Base-by-base conservation (phyloP, 2,113 vertebrate species). In the Centrocercus urophasianus region DNA sequence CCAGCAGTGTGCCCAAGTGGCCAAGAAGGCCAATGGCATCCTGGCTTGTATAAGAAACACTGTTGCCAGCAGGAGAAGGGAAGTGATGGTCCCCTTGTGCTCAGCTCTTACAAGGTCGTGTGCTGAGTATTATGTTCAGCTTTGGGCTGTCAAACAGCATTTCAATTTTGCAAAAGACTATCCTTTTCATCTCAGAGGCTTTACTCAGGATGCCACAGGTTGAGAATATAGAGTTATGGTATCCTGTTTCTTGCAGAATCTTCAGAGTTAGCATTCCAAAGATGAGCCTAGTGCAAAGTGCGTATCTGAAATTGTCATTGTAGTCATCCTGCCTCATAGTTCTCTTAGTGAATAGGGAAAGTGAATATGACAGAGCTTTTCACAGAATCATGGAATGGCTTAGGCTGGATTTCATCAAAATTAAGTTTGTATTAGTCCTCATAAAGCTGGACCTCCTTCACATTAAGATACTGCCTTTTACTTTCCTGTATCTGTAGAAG, bases 201-300 rank as follows among this genome's bases (percentile, higher is more conserved):
- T 82, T 54, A 12, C 38, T 52, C 24, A 8, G 22, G 69, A n/a
- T 28, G 30, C 38, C 24, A 32, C 22, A 59, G 42, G 7, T 34
- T 47, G 19, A 66, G 25, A 34, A 42, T 30, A 25, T 21, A 50
- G 20, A 2, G 48, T 32, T 1, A 0, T 14, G 8, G 6, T 16
- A 6, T 45, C 36, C 47, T 32, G 48, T n/a, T 42, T 32, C 45
- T 76, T 74, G 64, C 60, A 83, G 87, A 77, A 85, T 19, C 32
- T 82, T 43, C 38, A n/a, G 24, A 59, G 32, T 56, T 38, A 52
- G 28, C 0, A 0, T 32, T 76, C 36, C 54, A 2, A 25, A 73
- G 63, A 69, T 13, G 38, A 32, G 34, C 42, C 22, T 32, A 14
- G 22, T 32, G 47, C 38, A 54, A 20, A 8, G 19, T 7, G 7